Evolutionary conservation across 2,113 vertebrate genomes (phyloP), one percentile per base, ranked within the genome.

Genomic region (Lamprotornis superbus): DNA sequence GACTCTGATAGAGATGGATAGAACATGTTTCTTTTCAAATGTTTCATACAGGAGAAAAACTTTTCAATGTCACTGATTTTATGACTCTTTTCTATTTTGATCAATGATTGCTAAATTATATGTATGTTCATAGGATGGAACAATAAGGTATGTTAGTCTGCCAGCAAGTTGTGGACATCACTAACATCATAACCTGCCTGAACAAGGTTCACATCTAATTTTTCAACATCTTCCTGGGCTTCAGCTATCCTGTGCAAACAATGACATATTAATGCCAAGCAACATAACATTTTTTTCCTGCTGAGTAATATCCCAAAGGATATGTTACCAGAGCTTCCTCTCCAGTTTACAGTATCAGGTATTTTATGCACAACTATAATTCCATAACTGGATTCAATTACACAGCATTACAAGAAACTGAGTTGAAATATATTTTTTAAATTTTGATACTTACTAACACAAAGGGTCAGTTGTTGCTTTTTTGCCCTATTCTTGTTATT

Each of bases 41-140:
- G 77, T 87, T 89, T 96, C 46, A 8, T 84, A 69, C 92, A 83
- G 52, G 50, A 87, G 65, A 95, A 98, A 97, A 93, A 40, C 61
- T 83, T 56, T 89, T 94, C 73, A 85, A 19, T 92, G 83, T 93
- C 78, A 92, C 74, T 56, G 93, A 94, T 94, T 93, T 96, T 97
- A 86, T 67, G 35, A 81, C 90, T 88, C 77, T 76, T 8, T 83
- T 93, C 86, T 84, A 22, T 95, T 97, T 87, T 87, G 83, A 96
- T 96, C 94, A 95, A 89, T 81, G 87, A 82, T 76, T 93, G 86
- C 77, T 97, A 94, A 89, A 97, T 97, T 95, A 94, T 70, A 93
- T 84, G 86, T 53, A 4, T 28, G 71, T 83, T 90, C 83, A 89
- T 24, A 92, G 91, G 86, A 82, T 35, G 35, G 63, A 97, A 96